Conservation (phyloP, 2,797 vertebrate species). For the Sebastes cheni region DNA sequence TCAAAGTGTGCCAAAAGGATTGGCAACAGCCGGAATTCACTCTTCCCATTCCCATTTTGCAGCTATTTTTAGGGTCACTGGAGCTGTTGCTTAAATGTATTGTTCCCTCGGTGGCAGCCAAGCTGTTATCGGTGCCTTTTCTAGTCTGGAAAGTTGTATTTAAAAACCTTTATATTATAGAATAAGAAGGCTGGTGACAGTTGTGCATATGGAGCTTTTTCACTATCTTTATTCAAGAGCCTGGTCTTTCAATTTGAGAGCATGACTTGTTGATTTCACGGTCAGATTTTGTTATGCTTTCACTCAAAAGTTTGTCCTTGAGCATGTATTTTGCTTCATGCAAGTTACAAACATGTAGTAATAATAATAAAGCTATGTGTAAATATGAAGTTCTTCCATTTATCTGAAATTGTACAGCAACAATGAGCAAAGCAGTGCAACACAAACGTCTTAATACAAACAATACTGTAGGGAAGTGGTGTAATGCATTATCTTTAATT, state of each 20-base stretch:
- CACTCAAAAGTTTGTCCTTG: no score
- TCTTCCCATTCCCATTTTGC: slow-evolving; percentile 30
- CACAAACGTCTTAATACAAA: background rate
- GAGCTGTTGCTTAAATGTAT: slow-evolving; percentile 11
- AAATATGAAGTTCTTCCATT: background rate
- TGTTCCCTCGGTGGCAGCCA: background rate
- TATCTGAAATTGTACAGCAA: background rate
- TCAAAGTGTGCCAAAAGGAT: slow-evolving; percentile 48
- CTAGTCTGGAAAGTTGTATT: background rate
- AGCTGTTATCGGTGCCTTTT: background rate
- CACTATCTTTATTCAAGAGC: no score
- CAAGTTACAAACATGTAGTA: background rate
- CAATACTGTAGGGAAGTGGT: background rate
- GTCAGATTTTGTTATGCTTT: no score
- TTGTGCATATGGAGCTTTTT: background rate
- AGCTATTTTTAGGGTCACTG: slow-evolving; percentile 37
- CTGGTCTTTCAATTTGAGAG: no score
- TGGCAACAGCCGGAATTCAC: slow-evolving; percentile 30
- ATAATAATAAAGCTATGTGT: background rate
- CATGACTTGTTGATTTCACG: no score
- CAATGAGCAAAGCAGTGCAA: background rate
- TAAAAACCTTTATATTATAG: no score
- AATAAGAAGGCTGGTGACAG: background rate
- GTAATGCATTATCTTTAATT: background rate
- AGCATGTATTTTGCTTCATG: background rate